These are phyloP conservation scores for Smutsia temminckii DNA, from an alignment of 2,797 vertebrate species.

Conservation along the genomic window DNA sequence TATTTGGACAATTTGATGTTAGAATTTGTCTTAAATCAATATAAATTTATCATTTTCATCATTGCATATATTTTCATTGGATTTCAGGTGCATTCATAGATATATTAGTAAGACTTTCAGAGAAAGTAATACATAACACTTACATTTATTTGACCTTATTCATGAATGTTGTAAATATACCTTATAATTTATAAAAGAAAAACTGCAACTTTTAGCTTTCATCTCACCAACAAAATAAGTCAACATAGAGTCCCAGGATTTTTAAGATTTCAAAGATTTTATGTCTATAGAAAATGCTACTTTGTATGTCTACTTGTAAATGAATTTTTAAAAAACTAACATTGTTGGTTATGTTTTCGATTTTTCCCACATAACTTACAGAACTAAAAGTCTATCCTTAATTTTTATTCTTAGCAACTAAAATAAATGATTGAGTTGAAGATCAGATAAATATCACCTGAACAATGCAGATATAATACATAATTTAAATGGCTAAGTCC, in stretches of 20 bases:
- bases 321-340: conserved; percentile 73
- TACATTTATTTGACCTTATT: background rate
- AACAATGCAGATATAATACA: conserved; percentile 81
- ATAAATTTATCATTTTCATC: background rate
- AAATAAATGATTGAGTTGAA: conserved; percentile 81
- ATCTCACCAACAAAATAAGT: conserved; percentile 74
- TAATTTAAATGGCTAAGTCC: conserved; percentile 83
- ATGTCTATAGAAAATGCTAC: conserved; percentile 66
- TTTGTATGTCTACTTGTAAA: conserved; percentile 58
- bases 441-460: conserved; percentile 79
- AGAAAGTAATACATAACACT: background rate
- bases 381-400: conserved; percentile 75
- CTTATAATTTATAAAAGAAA: conserved; percentile 65
- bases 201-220: conserved; percentile 59
- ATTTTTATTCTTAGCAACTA: conserved; percentile 81
- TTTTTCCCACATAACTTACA: conserved; percentile 67
- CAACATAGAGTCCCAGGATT: conserved; percentile 64
- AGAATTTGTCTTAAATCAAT: background rate
- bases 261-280: conserved; percentile 75
- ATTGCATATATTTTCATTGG: background rate
- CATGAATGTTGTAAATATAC: conserved; percentile 40
- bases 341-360: background rate
- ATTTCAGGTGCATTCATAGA: background rate
- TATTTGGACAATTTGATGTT: background rate
- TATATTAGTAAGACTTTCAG: background rate